phyloP scores from a whole-genome alignment of 2,797 vertebrate genomes.

The Galago senegalensis region DNA sequence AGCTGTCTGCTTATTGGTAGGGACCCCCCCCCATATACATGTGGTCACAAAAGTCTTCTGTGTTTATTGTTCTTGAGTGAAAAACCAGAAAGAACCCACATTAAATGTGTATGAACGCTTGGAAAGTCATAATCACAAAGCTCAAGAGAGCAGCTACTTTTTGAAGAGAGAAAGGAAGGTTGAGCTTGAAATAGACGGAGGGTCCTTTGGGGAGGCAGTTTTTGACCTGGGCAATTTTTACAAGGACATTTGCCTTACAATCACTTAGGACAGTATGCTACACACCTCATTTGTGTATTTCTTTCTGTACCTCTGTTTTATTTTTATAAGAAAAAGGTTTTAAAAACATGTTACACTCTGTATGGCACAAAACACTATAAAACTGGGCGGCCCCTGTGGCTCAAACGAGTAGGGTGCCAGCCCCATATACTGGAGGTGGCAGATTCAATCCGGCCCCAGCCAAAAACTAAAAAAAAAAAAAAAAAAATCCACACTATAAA shows the following conservation, averaged over 20 bases:
- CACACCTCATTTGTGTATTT: not conserved
- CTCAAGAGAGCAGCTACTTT: not conserved
- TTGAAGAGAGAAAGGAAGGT: too few relatives aligned
- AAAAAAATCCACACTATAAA: too few relatives aligned
- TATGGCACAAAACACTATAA: not conserved
- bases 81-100: not conserved
- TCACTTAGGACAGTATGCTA: not conserved
- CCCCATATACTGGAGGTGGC: too few relatives aligned
- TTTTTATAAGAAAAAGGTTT: not conserved
- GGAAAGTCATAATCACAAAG: not conserved
- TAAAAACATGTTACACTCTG: not conserved
- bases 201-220: fast-evolving
- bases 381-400: too few relatives aligned
- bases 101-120: not conserved
- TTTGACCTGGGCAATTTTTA: not conserved
- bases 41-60: too few relatives aligned
- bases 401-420: too few relatives aligned
- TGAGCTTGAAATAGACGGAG: fast-evolving
- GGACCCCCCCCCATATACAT: too few relatives aligned
- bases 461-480: too few relatives aligned
- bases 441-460: too few relatives aligned
- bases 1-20: too few relatives aligned
- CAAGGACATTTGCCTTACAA: not conserved
- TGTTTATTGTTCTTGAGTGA: not conserved
- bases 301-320: not conserved